Evolutionary conservation across 2,797 vertebrate species (phyloP), one percentile per base, ranked within the genome.

Genomic region (Megaceryle alcyon): DNA sequence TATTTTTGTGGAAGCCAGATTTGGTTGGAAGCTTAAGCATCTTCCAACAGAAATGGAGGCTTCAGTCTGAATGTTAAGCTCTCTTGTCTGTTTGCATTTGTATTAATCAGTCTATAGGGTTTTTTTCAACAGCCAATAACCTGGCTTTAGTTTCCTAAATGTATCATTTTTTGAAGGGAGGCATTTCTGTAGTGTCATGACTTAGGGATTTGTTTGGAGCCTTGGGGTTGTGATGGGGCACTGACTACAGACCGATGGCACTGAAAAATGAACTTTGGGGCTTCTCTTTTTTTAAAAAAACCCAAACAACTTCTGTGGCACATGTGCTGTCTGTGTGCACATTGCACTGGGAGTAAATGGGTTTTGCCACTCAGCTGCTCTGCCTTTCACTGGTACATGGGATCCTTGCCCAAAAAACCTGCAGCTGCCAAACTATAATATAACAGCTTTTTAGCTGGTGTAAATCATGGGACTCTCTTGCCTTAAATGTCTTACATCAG

Each of bases 401-500:
- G 83, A 90, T 88, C 57, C 35, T 87, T 71, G 83, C 86, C 96
- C 86, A 85, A 76, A 92, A 90, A 90, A 41, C 66, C 90, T 90
- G 56, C 66, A 88, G 81, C 88, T 95, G 94, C 95, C 88, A 94
- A 92, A 66, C 78, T 92, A 35, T 93, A 96, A 10, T 80, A 19
- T 86, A 96, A 87, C 90, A 88, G 81, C 92, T 95, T 93, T 86
- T 96, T 90, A 93, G 94, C 81, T 94, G 78, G 73, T 94, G 44
- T 97, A 97, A 97, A 97, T 96, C 88, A 68, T 88, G 75, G 69
- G 73, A 82, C 41, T 53, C 90, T 86, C 78, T 95, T 86, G 90
- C 91, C 65, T 94, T 95, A 86, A 96, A 96, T 93, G 86, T 93
- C 92, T 95, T 91, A 93, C 86, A 92, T 95, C 91, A 91, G 91